phyloP scores from a whole-genome alignment of 2,888 invertebrate genomes.

The Lochmaea crataegi region DNA sequence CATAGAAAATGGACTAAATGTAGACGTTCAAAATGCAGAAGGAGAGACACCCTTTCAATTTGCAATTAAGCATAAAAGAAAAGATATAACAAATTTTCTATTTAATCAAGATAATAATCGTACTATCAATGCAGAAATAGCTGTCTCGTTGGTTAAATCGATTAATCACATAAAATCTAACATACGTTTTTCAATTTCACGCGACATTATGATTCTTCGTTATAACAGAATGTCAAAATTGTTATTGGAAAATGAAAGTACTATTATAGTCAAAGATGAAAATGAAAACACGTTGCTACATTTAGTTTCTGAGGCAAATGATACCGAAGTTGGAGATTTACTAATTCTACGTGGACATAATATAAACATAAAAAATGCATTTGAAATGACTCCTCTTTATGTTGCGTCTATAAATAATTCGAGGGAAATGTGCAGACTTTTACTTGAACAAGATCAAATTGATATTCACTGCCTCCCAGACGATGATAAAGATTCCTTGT shows the following conservation, averaged over 20 bases:
- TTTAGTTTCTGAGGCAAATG: background rate
- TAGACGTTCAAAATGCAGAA: background rate
- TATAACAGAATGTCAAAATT: background rate
- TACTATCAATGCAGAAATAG: background rate
- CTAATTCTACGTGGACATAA: background rate
- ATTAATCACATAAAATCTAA: background rate
- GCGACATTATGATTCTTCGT: background rate
- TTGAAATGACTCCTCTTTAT: background rate
- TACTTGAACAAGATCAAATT: background rate
- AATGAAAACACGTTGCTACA: background rate
- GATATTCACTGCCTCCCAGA: background rate
- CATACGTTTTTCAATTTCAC: background rate
- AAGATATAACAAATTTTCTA: background rate
- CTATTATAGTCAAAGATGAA: background rate
- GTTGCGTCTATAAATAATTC: background rate
- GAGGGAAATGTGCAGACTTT: slow-evolving; percentile 1
- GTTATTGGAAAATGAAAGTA: background rate
- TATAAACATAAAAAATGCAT: background rate
- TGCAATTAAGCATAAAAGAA: slow-evolving; percentile 2
- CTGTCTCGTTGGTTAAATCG: background rate
- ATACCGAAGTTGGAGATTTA: background rate
- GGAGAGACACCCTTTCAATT: background rate
- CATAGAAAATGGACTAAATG: background rate
- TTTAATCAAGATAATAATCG: background rate
- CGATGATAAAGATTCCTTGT: background rate